Conservation (phyloP, 2,797 vertebrate species). For the Rhincodon typus region DNA sequence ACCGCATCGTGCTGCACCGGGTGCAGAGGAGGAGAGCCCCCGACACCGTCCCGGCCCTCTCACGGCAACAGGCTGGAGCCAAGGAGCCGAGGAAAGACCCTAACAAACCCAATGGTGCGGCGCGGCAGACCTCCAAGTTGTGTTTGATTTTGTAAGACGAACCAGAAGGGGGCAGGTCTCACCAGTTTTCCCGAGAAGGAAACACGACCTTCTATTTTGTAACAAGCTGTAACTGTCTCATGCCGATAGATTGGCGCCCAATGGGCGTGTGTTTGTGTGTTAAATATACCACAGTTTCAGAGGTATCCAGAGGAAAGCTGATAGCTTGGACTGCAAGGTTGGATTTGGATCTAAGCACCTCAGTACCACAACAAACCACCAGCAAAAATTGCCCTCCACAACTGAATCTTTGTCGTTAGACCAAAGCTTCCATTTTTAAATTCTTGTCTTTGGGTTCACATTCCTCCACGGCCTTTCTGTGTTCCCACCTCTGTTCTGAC, state of each 20-base stretch:
- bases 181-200: neutral
- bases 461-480: neutral
- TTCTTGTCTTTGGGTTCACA: neutral
- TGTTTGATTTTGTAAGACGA: constrained; percentile 75
- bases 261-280: neutral
- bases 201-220: neutral
- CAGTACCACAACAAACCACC: neutral
- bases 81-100: constrained; percentile 61
- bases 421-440: neutral
- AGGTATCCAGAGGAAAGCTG: neutral
- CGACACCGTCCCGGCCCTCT: constrained; percentile 64
- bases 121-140: constrained; percentile 87
- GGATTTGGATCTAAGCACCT: neutral
- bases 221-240: neutral
- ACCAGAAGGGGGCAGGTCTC: neutral
- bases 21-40: constrained; percentile 74
- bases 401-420: neutral
- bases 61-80: constrained; percentile 53
- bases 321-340: neutral
- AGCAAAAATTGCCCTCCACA: too few species aligned
- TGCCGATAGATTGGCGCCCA: neutral
- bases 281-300: neutral
- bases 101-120: constrained; percentile 62
- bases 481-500: neutral
- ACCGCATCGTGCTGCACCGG: constrained; percentile 82